These are phyloP conservation scores for Zygothrica quintamaculata DNA, from an alignment of 2,888 invertebrate genomes.

Conservation along the genomic window DNA sequence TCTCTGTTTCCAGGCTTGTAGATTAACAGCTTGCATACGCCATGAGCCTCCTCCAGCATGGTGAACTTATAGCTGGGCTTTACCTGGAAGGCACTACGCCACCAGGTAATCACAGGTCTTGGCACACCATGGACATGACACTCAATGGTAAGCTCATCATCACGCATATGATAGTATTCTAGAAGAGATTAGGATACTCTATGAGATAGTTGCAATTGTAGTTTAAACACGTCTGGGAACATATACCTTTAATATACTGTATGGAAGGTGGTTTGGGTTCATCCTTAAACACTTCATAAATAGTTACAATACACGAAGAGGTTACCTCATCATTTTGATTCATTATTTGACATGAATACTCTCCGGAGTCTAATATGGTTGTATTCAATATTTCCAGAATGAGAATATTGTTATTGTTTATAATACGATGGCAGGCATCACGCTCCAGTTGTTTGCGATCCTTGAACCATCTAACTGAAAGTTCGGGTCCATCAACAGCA, in stretches of 20 bases:
- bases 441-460: constrained; percentile 86
- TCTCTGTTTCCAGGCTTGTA: constrained; percentile 86
- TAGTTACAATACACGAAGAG: constrained; percentile 90
- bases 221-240: constrained; percentile 73
- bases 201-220: constrained; percentile 6
- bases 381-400: constrained; percentile 87
- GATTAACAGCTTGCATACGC: constrained; percentile 86
- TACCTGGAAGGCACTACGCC: constrained; percentile 81
- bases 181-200: constrained; percentile 42
- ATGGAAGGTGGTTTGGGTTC: constrained; percentile 90
- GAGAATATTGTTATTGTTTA: constrained; percentile 86
- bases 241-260: constrained; percentile 87
- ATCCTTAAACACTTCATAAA: constrained; percentile 90
- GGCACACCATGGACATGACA: constrained; percentile 84
- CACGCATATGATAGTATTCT: constrained; percentile 85
- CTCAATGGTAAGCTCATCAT: constrained; percentile 88
- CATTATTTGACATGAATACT: constrained; percentile 89
- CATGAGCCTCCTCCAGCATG: constrained; percentile 83
- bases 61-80: constrained; percentile 83
- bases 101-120: constrained; percentile 83
- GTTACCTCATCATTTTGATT: constrained; percentile 90
- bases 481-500: constrained; percentile 90
- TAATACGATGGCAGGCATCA: constrained; percentile 84
- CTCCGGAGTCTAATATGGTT: constrained; percentile 87
- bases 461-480: constrained; percentile 90